Conservation (phyloP, 2,888 invertebrate species). For the Catocala fraxini region DNA sequence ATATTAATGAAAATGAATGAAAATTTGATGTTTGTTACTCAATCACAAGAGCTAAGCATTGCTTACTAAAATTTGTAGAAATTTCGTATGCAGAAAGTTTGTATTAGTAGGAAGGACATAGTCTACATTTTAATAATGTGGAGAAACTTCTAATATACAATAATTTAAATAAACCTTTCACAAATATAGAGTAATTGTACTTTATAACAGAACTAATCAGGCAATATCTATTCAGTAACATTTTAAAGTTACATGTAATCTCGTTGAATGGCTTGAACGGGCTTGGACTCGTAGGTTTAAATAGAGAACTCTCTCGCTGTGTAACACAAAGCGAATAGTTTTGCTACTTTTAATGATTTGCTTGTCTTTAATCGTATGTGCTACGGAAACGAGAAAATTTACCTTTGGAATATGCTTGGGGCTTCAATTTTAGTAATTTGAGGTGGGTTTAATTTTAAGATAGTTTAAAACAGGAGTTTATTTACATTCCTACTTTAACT, state of each 20-base stretch:
- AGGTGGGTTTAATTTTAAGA: too few species aligned
- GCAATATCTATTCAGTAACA: constrained; percentile 57
- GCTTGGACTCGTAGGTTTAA: constrained; percentile 14
- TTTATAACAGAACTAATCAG: constrained; percentile 51
- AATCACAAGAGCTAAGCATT: too few species aligned
- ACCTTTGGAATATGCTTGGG: background rate
- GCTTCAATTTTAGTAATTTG: too few species aligned
- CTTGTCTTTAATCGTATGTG: constrained; percentile 31
- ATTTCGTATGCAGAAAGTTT: too few species aligned
- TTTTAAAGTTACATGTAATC: constrained; percentile 72
- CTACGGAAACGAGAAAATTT: constrained; percentile 1
- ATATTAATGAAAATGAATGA: too few species aligned
- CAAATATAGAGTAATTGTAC: constrained; percentile 36
- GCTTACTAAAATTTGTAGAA: too few species aligned
- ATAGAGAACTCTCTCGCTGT: constrained; percentile 42
- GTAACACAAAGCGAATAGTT: constrained; percentile 58
- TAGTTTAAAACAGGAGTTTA: too few species aligned
- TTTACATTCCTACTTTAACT: too few species aligned
- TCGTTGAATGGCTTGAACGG: constrained; percentile 51
- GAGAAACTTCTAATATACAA: background rate
- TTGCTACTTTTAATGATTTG: constrained; percentile 49
- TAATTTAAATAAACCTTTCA: constrained; percentile 55
- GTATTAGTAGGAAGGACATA: too few species aligned
- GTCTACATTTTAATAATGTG: too few species aligned
- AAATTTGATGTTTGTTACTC: too few species aligned